Percentiles rank a stretch among this genome's conserved stretches.
Conservation (phyloP, 2,888 invertebrate genomes). For the Sarcophaga carnaria region DNA sequence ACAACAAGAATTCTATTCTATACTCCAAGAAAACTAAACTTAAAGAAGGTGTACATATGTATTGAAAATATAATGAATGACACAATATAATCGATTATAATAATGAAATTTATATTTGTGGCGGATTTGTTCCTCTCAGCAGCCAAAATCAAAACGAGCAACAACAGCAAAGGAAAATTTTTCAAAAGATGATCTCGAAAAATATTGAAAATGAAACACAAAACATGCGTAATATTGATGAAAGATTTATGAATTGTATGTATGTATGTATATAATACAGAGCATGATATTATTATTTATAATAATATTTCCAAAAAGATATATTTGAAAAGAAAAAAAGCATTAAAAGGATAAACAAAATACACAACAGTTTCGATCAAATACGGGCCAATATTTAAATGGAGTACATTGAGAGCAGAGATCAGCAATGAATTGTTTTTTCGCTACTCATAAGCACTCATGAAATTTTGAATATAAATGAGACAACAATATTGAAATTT, state of each 20-base stretch:
- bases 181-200: background rate
- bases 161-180: slow-evolving; percentile 4
- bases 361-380: background rate
- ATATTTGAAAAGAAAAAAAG: slow-evolving; percentile 11
- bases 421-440: no score
- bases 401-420: background rate
- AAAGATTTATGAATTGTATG: slow-evolving; percentile 63
- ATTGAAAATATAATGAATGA: slow-evolving; percentile 62
- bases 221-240: slow-evolving; percentile 62
- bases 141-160: slow-evolving; percentile 14
- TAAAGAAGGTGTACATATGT: slow-evolving; percentile 43
- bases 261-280: no score
- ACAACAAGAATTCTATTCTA: slow-evolving; percentile 64
- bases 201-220: background rate
- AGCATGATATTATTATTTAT: no score
- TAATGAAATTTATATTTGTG: slow-evolving; percentile 66
- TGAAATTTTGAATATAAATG: no score
- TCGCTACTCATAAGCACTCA: no score
- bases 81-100: slow-evolving; percentile 66
- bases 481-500: no score
- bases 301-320: background rate
- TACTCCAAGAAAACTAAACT: slow-evolving; percentile 18
- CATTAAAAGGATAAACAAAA: background rate
- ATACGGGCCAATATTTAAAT: background rate
- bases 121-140: background rate